phyloP scores from a whole-genome alignment of 2,888 invertebrate species.

The Ennomos erosarius region DNA sequence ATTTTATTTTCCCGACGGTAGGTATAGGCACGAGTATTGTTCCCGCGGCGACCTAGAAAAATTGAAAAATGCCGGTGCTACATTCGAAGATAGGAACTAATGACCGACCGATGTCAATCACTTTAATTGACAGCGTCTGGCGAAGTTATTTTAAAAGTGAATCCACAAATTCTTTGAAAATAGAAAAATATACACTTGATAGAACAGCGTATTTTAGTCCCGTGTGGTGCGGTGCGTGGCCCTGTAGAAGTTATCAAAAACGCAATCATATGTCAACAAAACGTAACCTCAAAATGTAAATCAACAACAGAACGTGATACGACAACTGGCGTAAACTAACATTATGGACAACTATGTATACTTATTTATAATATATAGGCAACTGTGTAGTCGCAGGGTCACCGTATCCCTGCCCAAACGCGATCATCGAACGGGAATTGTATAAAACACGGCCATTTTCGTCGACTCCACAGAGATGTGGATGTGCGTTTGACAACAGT shows the following conservation, averaged over 20 bases:
- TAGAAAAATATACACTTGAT: slow-evolving; percentile 29
- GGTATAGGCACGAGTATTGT: slow-evolving; percentile 30
- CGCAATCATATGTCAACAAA: slow-evolving; percentile 71
- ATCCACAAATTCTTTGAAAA: slow-evolving; percentile 55
- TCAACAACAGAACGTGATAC: slow-evolving; percentile 77
- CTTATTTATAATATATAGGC: slow-evolving; percentile 41
- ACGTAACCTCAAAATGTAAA: slow-evolving; percentile 80
- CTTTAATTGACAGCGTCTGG: slow-evolving; percentile 80
- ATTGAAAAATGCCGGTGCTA: slow-evolving; percentile 45
- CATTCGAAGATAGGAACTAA: slow-evolving; percentile 53
- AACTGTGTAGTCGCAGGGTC: slow-evolving; percentile 33
- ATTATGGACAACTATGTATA: slow-evolving; percentile 40
- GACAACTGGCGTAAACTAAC: slow-evolving; percentile 57
- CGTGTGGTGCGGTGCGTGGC: slow-evolving; percentile 25
- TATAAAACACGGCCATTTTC: slow-evolving; percentile 83
- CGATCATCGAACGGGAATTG: slow-evolving; percentile 69
- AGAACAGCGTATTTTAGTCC: slow-evolving; percentile 14
- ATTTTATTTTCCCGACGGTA: slow-evolving; percentile 33
- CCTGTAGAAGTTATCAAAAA: slow-evolving; percentile 29
- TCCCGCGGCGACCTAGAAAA: slow-evolving; percentile 48
- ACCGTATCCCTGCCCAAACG: slow-evolving; percentile 48
- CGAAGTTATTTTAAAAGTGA: slow-evolving; percentile 39
- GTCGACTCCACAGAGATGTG: slow-evolving; percentile 58
- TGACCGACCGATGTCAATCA: slow-evolving; percentile 81
- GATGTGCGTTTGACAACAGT: slow-evolving; percentile 55